Conservation (phyloP, 1,140 invertebrate genomes). For the Tetragonula clypearis region DNA sequence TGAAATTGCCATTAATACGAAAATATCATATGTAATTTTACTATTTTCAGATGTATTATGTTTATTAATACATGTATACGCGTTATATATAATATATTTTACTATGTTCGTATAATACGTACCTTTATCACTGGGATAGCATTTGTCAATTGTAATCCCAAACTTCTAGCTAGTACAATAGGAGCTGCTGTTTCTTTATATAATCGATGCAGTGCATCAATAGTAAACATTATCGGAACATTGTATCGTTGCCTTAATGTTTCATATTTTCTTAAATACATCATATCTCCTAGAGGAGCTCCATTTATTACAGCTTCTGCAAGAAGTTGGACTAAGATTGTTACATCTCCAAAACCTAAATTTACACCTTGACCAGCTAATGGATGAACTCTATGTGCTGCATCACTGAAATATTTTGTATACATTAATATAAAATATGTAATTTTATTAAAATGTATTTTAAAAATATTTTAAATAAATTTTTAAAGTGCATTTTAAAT, state of each 20-base stretch:
- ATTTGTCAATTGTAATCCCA: conserved; percentile 93
- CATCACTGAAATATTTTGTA: conserved; percentile 87
- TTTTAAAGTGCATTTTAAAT: conserved; percentile 7
- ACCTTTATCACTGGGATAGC: conserved; percentile 91
- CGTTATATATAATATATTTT: background rate
- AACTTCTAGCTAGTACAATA: conserved; percentile 89
- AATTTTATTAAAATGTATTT: background rate
- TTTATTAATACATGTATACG: background rate
- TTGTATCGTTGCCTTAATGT: conserved; percentile 92
- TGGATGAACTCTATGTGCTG: conserved; percentile 97
- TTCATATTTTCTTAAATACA: conserved; percentile 93
- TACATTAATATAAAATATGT: no score
- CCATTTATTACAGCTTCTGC: conserved; percentile 88
- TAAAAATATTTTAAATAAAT: background rate
- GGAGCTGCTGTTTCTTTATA: conserved; percentile 91
- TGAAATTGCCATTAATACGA: conserved; percentile 3
- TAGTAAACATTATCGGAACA: conserved; percentile 92
- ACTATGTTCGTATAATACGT: conserved; percentile 29
- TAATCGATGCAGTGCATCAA: conserved; percentile 93
- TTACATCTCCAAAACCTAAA: conserved; percentile 97
- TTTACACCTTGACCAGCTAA: conserved; percentile 99
- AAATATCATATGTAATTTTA: background rate
- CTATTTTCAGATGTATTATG: background rate
- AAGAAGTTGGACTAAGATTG: conserved; percentile 86
- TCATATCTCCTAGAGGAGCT: conserved; percentile 83